A percentile compares a stretch with the other conserved stretches of the same genome.
Conservation (phyloP, 2,888 invertebrate genomes). For the Caenorhabditis parvicauda region DNA sequence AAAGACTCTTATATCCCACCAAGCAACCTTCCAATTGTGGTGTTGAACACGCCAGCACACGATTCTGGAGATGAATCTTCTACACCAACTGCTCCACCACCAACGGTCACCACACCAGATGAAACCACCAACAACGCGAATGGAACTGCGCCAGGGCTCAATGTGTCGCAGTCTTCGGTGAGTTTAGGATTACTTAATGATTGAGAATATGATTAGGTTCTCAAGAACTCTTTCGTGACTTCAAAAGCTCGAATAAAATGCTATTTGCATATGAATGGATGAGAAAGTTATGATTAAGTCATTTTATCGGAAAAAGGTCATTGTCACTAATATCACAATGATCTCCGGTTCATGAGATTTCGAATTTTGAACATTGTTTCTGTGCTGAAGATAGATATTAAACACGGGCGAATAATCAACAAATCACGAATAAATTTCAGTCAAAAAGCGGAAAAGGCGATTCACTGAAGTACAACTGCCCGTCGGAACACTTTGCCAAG, state of each 20-base stretch:
- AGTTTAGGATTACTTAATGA: neutral
- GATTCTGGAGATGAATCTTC: too few species aligned
- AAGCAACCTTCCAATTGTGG: too few species aligned
- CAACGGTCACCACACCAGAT: conserved; percentile 7
- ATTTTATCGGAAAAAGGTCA: too few species aligned
- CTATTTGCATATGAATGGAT: too few species aligned
- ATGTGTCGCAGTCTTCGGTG: conserved; percentile 17
- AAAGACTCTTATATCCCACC: conserved; percentile 25
- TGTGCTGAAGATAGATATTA: conserved; percentile 15
- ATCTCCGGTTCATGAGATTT: neutral
- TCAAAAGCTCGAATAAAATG: too few species aligned
- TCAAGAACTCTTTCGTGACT: too few species aligned
- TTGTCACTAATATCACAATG: neutral
- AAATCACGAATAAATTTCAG: too few species aligned
- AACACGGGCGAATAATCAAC: conserved; percentile 1
- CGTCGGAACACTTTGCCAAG: conserved; percentile 84
- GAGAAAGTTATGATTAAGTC: too few species aligned
- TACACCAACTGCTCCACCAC: conserved; percentile 3
- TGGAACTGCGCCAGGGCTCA: conserved; percentile 10
- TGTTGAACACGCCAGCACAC: too few species aligned
- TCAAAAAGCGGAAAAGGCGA: too few species aligned
- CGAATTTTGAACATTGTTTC: neutral
- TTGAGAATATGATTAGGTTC: too few species aligned
- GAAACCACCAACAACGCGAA: conserved; percentile 8
- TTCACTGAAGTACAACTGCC: conserved; percentile 88